Conservation (phyloP, 2,888 invertebrate genomes). For the Nebria salina region DNA sequence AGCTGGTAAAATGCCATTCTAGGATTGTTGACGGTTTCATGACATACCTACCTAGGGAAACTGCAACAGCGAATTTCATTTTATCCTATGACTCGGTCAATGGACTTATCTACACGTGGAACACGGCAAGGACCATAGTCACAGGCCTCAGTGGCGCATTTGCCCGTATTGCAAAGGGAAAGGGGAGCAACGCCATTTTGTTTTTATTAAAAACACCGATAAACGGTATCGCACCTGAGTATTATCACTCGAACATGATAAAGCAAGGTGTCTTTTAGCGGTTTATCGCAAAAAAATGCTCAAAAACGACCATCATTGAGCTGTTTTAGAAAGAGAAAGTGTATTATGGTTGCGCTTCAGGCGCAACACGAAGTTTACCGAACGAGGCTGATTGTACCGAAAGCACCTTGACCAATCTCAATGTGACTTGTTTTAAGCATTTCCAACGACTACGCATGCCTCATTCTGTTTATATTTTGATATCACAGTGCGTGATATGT, state of each 20-base stretch:
- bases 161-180: background rate
- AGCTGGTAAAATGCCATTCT: no score
- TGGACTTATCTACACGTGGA: background rate
- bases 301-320: background rate
- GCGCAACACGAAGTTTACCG: background rate
- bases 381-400: slow-evolving; percentile 12
- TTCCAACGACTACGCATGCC: slow-evolving; percentile 19
- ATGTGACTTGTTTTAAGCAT: slow-evolving; percentile 57
- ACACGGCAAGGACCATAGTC: background rate
- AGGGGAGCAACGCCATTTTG: background rate
- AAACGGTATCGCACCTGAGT: slow-evolving; percentile 5
- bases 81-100: slow-evolving; percentile 9
- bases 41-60: background rate
- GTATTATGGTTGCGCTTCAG: background rate
- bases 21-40: no score
- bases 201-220: background rate
- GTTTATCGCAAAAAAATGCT: background rate
- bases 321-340: slow-evolving; percentile 30
- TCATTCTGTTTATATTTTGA: slow-evolving; percentile 25
- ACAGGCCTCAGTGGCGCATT: background rate
- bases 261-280: background rate
- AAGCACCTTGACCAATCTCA: slow-evolving; percentile 62
- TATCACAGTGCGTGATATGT: slow-evolving; percentile 10
- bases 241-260: background rate
- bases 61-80: background rate